Base-by-base conservation (phyloP, 2,888 invertebrate species). In the Ypsolopha scabrella region DNA sequence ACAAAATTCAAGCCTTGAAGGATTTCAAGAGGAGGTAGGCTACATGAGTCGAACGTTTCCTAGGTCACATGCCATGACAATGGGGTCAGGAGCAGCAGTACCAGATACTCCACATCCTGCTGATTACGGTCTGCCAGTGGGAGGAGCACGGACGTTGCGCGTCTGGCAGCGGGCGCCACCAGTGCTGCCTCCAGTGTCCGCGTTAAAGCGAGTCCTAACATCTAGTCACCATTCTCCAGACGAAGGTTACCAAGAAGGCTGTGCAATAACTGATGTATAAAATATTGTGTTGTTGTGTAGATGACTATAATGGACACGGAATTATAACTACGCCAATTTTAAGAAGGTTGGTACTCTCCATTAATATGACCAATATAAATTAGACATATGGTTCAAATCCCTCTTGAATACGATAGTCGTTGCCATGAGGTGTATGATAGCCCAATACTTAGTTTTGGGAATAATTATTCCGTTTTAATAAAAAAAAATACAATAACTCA, bases 211-310 rank as follows among this genome's bases (percentile, higher is more conserved):
- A 58, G 95, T 93, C 54, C 89, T 95, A 58, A 92, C 92, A 62
- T 93, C 92, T 76, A 93, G 91, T 65, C 91, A 95, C 69, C 95
- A 94, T 74, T 93, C 95, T 33, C 93, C 94, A 43, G 96, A 96
- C 70, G 96, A 96, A 78, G 94, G 95, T 56, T 96, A 95, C 75
- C 95, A 95, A 77, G 96, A 96, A 83, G 96, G 96, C 67, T 94
- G 95, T 80, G 95, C 95, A 61, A 24, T 24, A 24, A 96, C 96
- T 60, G 95, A 96, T 80, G 96, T 96, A 76, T 95, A 93, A 67
- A 67, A 55, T 10, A 39, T 24, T 33, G 37, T 35, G 13, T 11
- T 43, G 13, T 57, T 52, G 50, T 51, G 50, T 54, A 52, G 53
- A 52, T 56, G 52, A 51, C 34, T 56, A 52, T 57, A 57, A 62